Base-by-base conservation (phyloP, 2,797 vertebrate genomes). In the Alfaro cultratus region DNA sequence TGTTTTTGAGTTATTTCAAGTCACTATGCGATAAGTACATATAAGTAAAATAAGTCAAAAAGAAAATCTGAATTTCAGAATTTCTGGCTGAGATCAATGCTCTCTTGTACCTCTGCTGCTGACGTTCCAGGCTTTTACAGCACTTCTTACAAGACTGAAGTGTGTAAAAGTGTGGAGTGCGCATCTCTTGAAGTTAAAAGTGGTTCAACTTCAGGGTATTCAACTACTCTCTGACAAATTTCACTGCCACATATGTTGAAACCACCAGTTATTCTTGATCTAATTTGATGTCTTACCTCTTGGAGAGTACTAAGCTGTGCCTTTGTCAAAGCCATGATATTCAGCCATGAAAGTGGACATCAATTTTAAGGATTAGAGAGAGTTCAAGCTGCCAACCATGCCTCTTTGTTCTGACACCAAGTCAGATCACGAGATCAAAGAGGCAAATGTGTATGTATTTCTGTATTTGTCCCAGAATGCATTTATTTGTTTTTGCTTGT, bases 321-420 rank as follows among this genome's bases (percentile, higher is more conserved):
- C 62, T 76, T 81, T 73, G 68, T 80, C 79, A 83, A 78, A 84
- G 75, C 76, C 81, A 16, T 83, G 74, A 86, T 81, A 73, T 78
- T 85, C 76, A 86, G 70, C 77, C 76, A 80, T 85, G 76, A 86
- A 87, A 89, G 85, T 85, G 76, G 77, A 87, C 60, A 53, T 41
- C 21, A 62, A 75, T 83, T 82, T 84, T 73, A 86, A 78, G 87
- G 80, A 85, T 78, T 81, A 78, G 68, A 75, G 26, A 81, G 81
- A 80, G 46, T 68, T 71, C 53, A 80, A 74, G 70, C 82, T 82
- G 74, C 31, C 43, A 74, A 53, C 43, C 49, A 39, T 15, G 68
- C 34, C 71, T 47, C 73, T 80, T 75, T 84, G 84, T 87, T 91
- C 79, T 79, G 8, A 80, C 10, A 49, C 62, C 71, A 81, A 83